Base-by-base conservation (phyloP, 2,888 invertebrate genomes). In the Mimachlamys varia region DNA sequence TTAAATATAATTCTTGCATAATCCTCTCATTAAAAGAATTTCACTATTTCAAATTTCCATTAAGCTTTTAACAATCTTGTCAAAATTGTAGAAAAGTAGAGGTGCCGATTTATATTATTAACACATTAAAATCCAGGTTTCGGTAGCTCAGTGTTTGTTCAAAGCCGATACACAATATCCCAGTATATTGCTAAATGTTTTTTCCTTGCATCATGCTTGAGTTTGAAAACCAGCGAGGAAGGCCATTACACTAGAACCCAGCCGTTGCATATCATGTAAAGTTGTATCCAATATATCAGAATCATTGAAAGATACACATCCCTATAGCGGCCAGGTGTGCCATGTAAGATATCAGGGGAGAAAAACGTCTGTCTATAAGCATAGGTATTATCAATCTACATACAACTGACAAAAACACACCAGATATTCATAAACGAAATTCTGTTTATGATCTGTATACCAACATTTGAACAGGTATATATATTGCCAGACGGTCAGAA, bases 211-310 rank as follows among this genome's bases (percentile, higher is more conserved):
- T 58, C 58, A 58, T 22, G 0, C 27, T 76, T 76, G 76, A 76
- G 76, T 27, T 76, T 76, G 76, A 76, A 76, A 76, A 33, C 76
- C 76, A 76, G 76, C 76, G 44, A 44, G 44, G n/a, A 27, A n/a
- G 33, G 33, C 10, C 76, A 10, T 76, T 76, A 76, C n/a, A n/a
- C n/a, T 27, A 0, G 12, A 76, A 33, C 76, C 33, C 76, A 76
- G 76, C 76, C 33, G 76, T 76, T 76, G 76, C 27, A 27, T 33
- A 76, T 76, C 76, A 76, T 12, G 27, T 27, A 27, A 76, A 76
- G 27, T 27, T 27, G 76, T 76, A 27, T 27, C 76, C 33, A 76
- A 76, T 76, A 33, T 76, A 27, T 76, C 76, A 1, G 33, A 12
- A 76, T 7, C 33, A 33, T 27, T 76, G 33, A 76, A 76, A 76